phyloP scores from a whole-genome alignment of 1,140 invertebrate species.

The Diprion similis region DNA sequence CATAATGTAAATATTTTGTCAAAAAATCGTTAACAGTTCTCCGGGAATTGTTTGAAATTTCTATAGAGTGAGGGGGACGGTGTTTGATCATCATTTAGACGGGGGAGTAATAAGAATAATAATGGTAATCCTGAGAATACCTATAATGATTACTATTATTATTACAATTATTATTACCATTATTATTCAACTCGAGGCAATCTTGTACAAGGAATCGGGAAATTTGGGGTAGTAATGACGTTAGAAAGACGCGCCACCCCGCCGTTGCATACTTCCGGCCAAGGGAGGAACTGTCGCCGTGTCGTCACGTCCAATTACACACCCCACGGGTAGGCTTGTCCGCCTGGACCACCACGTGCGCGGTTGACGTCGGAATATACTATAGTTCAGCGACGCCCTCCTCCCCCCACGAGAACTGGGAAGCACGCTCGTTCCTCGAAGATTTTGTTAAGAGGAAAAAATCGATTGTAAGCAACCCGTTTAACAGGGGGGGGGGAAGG shows the following conservation, averaged over 20 bases:
- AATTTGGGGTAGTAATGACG: background rate
- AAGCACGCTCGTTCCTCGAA: background rate
- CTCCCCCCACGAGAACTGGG: background rate
- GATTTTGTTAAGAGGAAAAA: no score
- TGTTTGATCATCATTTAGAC: no score
- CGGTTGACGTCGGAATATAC: background rate
- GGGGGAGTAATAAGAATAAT: no score
- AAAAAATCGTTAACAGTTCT: no score
- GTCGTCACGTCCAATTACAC: slow-evolving; percentile 3
- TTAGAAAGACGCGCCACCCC: background rate
- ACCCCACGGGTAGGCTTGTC: background rate
- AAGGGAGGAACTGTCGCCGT: background rate
- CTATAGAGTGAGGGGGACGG: no score
- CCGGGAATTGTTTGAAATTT: no score
- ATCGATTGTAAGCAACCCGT: no score
- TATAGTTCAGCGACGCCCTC: background rate
- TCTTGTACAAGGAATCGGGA: background rate
- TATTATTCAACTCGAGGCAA: background rate
- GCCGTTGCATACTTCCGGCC: background rate
- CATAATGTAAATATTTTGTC: no score
- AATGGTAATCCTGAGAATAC: no score
- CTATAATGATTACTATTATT: no score
- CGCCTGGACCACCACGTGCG: background rate
- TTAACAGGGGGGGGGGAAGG: no score
- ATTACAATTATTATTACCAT: background rate